These are phyloP conservation scores for Nebria brevicollis DNA, from an alignment of 2,888 invertebrate genomes.

Conservation along the genomic window DNA sequence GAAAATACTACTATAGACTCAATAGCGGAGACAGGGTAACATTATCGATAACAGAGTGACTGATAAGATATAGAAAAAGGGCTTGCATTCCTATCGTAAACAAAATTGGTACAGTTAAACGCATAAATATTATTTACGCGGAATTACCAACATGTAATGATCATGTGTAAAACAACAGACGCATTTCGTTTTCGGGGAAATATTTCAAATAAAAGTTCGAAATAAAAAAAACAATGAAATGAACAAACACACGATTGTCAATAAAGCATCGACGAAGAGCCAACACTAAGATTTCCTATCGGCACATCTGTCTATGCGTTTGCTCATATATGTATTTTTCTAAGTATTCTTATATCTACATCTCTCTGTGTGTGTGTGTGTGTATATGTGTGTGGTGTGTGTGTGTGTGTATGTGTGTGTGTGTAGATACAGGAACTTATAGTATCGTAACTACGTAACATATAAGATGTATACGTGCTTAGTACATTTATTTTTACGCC, in stretches of 20 bases:
- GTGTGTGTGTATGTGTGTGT: not conserved
- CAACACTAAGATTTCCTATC: conserved; percentile 47
- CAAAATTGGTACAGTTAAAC: not conserved
- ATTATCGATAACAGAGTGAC: not conserved
- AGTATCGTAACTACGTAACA: not conserved
- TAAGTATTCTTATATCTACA: conserved; percentile 3
- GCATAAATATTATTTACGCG: not conserved
- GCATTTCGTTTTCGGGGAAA: not conserved
- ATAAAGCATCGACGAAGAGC: conserved; percentile 57
- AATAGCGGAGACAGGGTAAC: not conserved
- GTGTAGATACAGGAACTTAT: too few relatives aligned
- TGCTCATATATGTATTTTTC: not conserved
- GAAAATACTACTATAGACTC: not conserved
- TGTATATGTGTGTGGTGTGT: not conserved
- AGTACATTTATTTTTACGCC: too few relatives aligned
- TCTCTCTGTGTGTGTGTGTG: not conserved
- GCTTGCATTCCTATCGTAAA: not conserved
- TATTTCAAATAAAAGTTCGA: conserved; percentile 49
- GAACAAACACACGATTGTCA: conserved; percentile 57
- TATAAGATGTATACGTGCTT: not conserved
- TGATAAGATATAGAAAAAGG: not conserved
- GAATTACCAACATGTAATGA: not conserved
- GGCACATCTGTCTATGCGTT: not conserved
- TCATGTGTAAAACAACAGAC: not conserved
- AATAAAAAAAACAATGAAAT: conserved; percentile 54